Base-by-base conservation (phyloP, 1,140 invertebrate species). In the Philaenus spumarius region DNA sequence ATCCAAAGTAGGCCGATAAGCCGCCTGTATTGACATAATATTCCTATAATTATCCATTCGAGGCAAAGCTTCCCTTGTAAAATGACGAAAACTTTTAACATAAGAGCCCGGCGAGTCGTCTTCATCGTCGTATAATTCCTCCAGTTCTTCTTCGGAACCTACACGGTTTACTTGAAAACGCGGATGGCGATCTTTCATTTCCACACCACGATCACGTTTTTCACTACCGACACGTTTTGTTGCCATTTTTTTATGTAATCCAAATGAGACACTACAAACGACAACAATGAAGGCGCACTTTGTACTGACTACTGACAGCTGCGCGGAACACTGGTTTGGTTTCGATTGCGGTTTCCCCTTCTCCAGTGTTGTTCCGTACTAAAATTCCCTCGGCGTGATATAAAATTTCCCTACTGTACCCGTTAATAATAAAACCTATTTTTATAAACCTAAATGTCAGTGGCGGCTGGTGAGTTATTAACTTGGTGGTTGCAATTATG, bases 31-130 rank as follows among this genome's bases (percentile, higher is more conserved):
- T 9, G 78, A 80, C 78, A 95, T 81, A 61, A 95, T 88, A 72
- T 97, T 95, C 58, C 93, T 82, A 74, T 97, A 97, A 76, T 96
- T 94, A 71, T 96, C 93, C 67, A 95, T 73, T 48, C 93, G 79
- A 7, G 93, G 93, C 42, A 96, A 69, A 2, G 93, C 93, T 76
- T 97, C 94, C 9, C 91, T 77, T 1, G 93, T 96, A 70, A 96
- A 87, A 69, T 93, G 87, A 53, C 91, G 88, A 68, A 70, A 90
- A 70, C 88, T 91, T 72, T 90, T 90, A 20, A 80, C 80, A 76
- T 90, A 87, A 68, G 83, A 84, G 19, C 85, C 89, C 64, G 89
- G 85, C 60, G 80, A 82, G 26, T 76, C 65, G 9, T 69, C 65
- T 0, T 62, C 65, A 52, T 68, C 64, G 58, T 56, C 19, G 26